Evolutionary conservation across 2,888 invertebrate species (phyloP).

Genomic region (Stramonita haemastoma): DNA sequence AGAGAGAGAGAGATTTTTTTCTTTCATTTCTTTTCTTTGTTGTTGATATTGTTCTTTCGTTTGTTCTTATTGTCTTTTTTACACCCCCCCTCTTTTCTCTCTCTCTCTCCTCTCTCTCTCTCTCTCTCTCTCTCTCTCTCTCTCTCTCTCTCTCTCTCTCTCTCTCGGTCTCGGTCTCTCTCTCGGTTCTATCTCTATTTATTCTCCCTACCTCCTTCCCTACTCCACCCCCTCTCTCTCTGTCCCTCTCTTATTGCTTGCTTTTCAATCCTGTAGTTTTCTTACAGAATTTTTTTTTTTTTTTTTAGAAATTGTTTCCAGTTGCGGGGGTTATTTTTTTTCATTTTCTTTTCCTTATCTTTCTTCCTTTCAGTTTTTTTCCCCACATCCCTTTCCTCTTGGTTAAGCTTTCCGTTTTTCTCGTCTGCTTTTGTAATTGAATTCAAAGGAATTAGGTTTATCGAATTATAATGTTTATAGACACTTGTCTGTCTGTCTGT

Average conservation of each 20-base stretch:
- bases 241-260: background rate
- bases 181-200: background rate
- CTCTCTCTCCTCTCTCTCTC: background rate
- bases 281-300: background rate
- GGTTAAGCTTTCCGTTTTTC: too few species aligned
- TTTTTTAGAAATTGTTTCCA: too few species aligned
- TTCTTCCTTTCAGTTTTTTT: too few species aligned
- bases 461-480: too few species aligned
- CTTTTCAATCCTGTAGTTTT: background rate
- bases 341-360: too few species aligned
- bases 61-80: background rate
- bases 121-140: background rate
- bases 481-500: too few species aligned
- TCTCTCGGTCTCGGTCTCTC: too few species aligned
- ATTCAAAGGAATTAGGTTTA: too few species aligned
- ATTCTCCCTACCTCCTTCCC: background rate
- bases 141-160: slow-evolving; percentile 1
- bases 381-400: too few species aligned
- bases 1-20: background rate
- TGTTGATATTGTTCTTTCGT: background rate
- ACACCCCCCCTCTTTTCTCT: too few species aligned
- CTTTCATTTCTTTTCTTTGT: background rate
- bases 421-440: too few species aligned
- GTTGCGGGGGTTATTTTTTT: too few species aligned
- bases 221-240: background rate